Evolutionary conservation across 2,113 vertebrate genomes (phyloP).

Genomic region (Suricata suricatta): DNA sequence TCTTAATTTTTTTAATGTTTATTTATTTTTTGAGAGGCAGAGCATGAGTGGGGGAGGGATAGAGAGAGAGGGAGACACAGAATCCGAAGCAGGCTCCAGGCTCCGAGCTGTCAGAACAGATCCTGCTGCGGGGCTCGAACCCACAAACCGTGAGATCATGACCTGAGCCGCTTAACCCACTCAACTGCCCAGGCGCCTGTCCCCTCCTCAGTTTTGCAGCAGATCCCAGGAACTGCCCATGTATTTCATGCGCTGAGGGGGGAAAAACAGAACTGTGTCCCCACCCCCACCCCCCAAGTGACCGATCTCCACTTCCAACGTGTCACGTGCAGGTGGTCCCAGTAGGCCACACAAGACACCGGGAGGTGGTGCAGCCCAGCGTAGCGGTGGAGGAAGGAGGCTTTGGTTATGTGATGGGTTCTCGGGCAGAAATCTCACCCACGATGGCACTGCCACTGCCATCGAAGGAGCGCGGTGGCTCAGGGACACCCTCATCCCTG

Average conservation of each 20-base stretch:
- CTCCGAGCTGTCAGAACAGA: too few species aligned
- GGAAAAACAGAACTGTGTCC: background rate
- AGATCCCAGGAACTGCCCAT: fast-evolving
- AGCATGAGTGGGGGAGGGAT: too few species aligned
- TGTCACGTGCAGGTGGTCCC: fast-evolving
- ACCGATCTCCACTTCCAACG: background rate
- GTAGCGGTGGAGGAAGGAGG: fast-evolving
- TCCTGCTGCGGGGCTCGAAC: too few species aligned
- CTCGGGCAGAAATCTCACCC: background rate
- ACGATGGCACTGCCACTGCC: background rate
- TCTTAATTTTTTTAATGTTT: too few species aligned
- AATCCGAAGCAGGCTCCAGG: too few species aligned
- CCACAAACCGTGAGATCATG: too few species aligned
- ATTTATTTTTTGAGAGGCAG: too few species aligned
- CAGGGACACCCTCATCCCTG: fast-evolving
- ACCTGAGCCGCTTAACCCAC: too few species aligned
- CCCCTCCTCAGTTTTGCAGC: background rate
- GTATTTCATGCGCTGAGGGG: background rate
- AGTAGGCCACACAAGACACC: background rate
- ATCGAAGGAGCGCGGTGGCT: fast-evolving
- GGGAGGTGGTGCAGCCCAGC: background rate
- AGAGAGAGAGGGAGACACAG: too few species aligned
- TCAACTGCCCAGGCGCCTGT: too few species aligned
- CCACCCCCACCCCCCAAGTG: too few species aligned
- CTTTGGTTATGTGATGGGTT: background rate